These are phyloP conservation scores for Triops longicaudatus DNA, from an alignment of 1,140 invertebrate species.

Conservation along the genomic window DNA sequence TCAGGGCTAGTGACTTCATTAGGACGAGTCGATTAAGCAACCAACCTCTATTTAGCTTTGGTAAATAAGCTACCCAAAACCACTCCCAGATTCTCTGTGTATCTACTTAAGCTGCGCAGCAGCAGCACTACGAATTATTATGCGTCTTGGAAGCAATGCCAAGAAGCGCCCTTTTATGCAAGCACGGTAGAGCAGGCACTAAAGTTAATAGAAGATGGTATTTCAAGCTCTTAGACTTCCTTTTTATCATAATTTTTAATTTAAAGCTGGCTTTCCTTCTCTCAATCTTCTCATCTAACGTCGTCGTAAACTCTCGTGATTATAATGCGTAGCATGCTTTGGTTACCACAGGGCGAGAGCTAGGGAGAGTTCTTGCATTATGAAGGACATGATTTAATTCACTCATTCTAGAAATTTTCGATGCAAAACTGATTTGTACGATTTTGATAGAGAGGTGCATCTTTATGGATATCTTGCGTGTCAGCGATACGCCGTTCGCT, in stretches of 20 bases:
- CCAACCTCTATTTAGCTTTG: conserved; percentile 3
- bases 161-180: not conserved
- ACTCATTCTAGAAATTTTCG: not conserved
- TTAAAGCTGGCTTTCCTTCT: not conserved
- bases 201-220: not conserved
- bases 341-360: not conserved
- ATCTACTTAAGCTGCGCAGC: not conserved
- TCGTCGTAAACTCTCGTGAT: conserved; percentile 1
- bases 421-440: conserved; percentile 7
- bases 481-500: not conserved
- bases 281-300: not conserved
- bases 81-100: not conserved
- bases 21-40: not conserved
- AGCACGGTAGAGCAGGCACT: not conserved
- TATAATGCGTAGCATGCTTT: not conserved
- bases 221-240: not conserved
- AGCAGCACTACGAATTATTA: not conserved
- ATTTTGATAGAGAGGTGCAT: conserved; percentile 15
- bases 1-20: conserved; percentile 10
- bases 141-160: not conserved
- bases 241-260: conserved; percentile 14
- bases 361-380: not conserved
- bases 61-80: conserved; percentile 2
- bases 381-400: not conserved
- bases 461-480: conserved; percentile 15